Evolutionary conservation across 2,888 invertebrate species (phyloP).

Genomic region (Erannis defoliaria): DNA sequence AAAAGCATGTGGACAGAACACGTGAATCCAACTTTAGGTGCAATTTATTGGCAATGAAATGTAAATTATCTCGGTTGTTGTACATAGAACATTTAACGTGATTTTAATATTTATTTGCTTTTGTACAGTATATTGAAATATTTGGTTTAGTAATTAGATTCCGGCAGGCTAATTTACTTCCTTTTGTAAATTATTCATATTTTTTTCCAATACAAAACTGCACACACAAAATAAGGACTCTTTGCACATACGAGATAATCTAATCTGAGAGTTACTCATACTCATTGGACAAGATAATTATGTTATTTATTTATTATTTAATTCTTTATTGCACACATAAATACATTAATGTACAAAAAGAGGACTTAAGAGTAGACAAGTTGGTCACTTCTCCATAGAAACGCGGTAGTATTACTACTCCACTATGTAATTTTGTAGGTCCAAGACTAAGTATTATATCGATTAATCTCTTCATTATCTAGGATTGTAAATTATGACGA

Average conservation of each 20-base stretch:
- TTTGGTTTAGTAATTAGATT: constrained; percentile 7
- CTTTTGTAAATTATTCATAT: constrained; percentile 1
- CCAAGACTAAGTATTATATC: too few relatives aligned
- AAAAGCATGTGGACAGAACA: constrained; percentile 42
- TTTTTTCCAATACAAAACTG: neutral
- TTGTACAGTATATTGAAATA: constrained; percentile 24
- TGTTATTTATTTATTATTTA: too few relatives aligned
- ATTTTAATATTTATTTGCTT: constrained; percentile 38
- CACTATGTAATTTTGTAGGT: too few relatives aligned
- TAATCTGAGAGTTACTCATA: too few relatives aligned
- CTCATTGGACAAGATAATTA: too few relatives aligned
- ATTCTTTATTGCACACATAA: too few relatives aligned
- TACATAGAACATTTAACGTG: constrained; percentile 30
- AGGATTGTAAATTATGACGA: too few relatives aligned
- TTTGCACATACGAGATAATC: neutral
- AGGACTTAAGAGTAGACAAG: too few relatives aligned
- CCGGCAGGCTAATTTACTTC: neutral
- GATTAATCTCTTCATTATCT: too few relatives aligned
- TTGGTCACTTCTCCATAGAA: too few relatives aligned
- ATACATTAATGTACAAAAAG: too few relatives aligned
- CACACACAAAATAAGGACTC: neutral
- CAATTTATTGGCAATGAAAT: constrained; percentile 45
- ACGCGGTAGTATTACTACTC: too few relatives aligned
- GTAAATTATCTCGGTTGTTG: constrained; percentile 39
- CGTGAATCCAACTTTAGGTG: constrained; percentile 43